Evolutionary conservation across 1,140 invertebrate genomes (phyloP), one percentile per base, ranked within the genome.

Genomic region (Agraylea sexmaculata): DNA sequence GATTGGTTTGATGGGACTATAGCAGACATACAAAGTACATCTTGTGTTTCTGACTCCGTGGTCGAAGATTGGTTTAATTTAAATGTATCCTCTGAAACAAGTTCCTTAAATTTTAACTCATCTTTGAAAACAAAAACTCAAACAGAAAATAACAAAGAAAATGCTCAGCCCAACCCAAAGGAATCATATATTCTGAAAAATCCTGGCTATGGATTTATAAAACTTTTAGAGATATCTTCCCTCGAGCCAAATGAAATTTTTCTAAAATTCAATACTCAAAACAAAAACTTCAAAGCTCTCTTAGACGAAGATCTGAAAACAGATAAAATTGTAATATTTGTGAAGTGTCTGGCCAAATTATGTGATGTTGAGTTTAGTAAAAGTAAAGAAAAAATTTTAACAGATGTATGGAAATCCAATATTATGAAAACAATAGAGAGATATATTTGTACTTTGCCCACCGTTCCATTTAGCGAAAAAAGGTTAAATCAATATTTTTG

Each of bases 361-460:
- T 58, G 55, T 18, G 29, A 46, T 29, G 57, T 56, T 1, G 47
- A 55, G 6, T 67, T 68, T 37, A 54, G 55, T 20, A 53, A 59
- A 31, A 43, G 57, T 8, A 65, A 63, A 46, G 39, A 46, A 1
- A 53, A 54, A 38, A 37, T 68, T 11, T 40, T 70, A 3, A 42
- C 59, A n/a, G 52, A 51, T 10, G 35, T 63, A 15, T 59, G 57
- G 35, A 54, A 59, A 46, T 55, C 56, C 0, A 46, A 56, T 18
- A 68, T 65, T 49, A 53, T 65, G 10, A 31, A 46, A 11, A 47
- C 47, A 16, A 47, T 65, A 10, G 42, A 51, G 16, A 50, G 45
- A 10, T 64, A 62, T 52, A 42, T 66, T 21, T 53, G 56, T 43
- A 46, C 58, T 19, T 49, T 68, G 30, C 58, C 58, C 8, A 62